Percentiles rank a stretch among this genome's conserved stretches.
phyloP scores from a whole-genome alignment of 2,113 vertebrate genomes.

The Sylvia atricapilla region DNA sequence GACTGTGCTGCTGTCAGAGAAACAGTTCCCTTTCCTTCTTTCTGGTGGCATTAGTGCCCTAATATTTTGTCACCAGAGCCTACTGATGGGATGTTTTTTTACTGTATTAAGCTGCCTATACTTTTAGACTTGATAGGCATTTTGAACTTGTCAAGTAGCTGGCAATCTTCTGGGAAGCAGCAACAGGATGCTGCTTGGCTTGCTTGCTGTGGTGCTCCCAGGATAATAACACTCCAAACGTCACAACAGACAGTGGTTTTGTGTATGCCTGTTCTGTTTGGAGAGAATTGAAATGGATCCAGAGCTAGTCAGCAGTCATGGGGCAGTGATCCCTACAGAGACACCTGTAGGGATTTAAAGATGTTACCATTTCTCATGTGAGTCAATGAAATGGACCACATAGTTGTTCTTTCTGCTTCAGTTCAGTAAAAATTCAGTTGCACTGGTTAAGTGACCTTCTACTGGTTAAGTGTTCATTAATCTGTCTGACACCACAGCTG shows the following conservation, averaged over 20 bases:
- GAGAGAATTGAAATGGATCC: background rate
- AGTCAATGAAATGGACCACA: background rate
- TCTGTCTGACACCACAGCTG: background rate
- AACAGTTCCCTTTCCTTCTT: background rate
- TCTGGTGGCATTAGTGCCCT: background rate
- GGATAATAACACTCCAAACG: background rate
- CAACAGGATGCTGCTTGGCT: background rate
- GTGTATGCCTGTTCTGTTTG: background rate
- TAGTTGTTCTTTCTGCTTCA: background rate
- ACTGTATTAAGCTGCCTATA: too few relatives aligned
- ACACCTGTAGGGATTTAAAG: background rate
- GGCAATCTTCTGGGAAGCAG: background rate
- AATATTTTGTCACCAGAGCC: background rate
- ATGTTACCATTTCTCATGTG: background rate
- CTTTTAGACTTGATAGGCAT: background rate
- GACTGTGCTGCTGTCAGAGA: background rate
- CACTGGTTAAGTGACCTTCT: background rate
- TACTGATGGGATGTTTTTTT: background rate
- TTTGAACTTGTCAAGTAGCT: background rate
- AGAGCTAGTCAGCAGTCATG: background rate
- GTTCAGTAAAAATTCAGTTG: background rate
- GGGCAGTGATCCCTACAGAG: background rate
- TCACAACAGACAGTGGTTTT: background rate
- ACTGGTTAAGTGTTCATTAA: accelerated
- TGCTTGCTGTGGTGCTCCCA: background rate